Conservation (phyloP, 2,113 vertebrate genomes). For the Todiramphus chloris region DNA sequence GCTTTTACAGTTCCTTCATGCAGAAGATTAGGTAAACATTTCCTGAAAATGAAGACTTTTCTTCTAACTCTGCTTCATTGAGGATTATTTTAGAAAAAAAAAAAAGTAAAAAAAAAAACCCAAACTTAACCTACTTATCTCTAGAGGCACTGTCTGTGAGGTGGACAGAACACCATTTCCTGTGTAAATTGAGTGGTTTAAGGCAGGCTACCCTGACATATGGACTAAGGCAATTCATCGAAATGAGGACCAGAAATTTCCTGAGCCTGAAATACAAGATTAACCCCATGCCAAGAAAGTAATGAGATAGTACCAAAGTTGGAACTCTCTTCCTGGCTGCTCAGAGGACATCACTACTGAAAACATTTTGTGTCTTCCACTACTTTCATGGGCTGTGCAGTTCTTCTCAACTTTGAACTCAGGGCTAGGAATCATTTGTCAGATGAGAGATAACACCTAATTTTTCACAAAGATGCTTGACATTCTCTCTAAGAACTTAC, state of each 20-base stretch:
- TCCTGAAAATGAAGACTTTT: not conserved
- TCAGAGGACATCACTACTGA: not conserved
- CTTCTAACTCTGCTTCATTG: not conserved
- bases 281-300: not conserved
- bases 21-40: not conserved
- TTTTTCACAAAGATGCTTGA: not conserved
- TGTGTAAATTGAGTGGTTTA: not conserved
- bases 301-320: not conserved
- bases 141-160: not conserved
- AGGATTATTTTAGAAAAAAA: not conserved
- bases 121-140: not conserved
- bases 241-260: not conserved
- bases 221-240: not conserved
- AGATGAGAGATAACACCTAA: not conserved
- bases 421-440: not conserved
- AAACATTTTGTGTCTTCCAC: accelerated
- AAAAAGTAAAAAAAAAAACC: not conserved
- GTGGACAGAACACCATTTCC: accelerated
- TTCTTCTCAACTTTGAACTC: not conserved
- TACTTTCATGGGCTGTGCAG: not conserved
- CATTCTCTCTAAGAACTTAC: not conserved
- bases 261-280: not conserved
- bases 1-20: not conserved
- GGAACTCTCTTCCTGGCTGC: not conserved
- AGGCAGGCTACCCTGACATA: not conserved